Evolutionary conservation across 2,888 invertebrate species (phyloP).

Genomic region (Caenorhabditis sp.): DNA sequence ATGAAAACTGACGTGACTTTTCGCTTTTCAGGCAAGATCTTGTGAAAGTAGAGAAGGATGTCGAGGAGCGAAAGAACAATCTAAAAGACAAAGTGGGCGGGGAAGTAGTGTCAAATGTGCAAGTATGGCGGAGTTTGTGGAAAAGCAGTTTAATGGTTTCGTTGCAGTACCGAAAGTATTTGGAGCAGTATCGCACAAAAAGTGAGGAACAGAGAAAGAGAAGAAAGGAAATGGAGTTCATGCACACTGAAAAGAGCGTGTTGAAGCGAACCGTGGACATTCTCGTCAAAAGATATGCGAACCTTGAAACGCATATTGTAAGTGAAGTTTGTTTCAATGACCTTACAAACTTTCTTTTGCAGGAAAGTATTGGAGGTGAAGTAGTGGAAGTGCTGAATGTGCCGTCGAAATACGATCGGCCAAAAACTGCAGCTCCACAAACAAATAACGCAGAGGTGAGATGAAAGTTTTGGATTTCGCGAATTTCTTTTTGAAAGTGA

Average conservation of each 20-base stretch:
- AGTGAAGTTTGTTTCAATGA: conserved; percentile 55
- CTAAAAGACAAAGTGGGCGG: conserved; percentile 48
- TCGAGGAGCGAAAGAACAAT: conserved; percentile 38
- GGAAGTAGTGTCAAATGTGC: conserved; percentile 54
- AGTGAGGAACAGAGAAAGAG: conserved; percentile 89
- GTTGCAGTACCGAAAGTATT: conserved; percentile 87
- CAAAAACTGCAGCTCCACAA: conserved; percentile 77
- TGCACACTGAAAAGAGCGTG: conserved; percentile 87
- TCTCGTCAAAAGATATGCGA: conserved; percentile 82
- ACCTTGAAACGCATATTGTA: conserved; percentile 83
- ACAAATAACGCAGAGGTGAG: conserved; percentile 59
- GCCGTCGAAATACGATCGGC: conserved; percentile 62
- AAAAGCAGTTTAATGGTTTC: neutral
- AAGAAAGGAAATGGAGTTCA: conserved; percentile 85
- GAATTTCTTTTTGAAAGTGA: conserved; percentile 2
- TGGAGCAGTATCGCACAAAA: conserved; percentile 87
- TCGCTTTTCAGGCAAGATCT: conserved; percentile 58
- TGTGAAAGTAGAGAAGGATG: conserved; percentile 35
- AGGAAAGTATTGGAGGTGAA: conserved; percentile 74
- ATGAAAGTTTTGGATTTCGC: conserved; percentile 20
- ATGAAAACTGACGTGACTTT: conserved; percentile 34
- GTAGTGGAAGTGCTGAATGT: conserved; percentile 67
- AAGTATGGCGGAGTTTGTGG: conserved; percentile 25
- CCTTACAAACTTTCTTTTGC: neutral
- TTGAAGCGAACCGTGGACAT: conserved; percentile 87